phyloP scores from a whole-genome alignment of 37 sponge, comb jelly and placozoan species.

The Beroe forskalii region DNA sequence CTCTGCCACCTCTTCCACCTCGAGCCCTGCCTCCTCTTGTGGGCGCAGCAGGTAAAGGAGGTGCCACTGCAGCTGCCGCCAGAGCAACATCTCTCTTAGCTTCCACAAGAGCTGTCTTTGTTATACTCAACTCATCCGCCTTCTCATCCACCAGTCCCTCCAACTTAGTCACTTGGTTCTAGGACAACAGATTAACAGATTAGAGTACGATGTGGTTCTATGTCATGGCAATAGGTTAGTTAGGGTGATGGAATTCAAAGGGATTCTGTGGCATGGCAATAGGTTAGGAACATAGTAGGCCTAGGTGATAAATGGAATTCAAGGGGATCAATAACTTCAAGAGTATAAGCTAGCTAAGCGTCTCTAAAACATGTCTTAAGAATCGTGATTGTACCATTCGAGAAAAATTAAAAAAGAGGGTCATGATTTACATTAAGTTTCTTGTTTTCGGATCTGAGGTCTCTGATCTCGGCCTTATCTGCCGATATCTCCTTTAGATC shows the following conservation, averaged over 20 bases:
- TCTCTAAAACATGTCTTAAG: too few relatives aligned
- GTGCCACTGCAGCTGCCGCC: neutral
- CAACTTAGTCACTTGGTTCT: constrained; percentile 21
- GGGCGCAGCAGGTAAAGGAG: neutral
- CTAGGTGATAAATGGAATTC: too few relatives aligned
- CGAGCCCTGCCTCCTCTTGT: neutral
- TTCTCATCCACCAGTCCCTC: neutral
- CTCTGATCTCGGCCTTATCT: constrained; percentile 24
- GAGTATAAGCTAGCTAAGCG: too few relatives aligned
- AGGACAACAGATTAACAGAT: neutral
- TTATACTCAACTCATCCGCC: neutral
- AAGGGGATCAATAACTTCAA: too few relatives aligned
- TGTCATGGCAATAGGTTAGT: neutral
- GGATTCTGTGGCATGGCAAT: too few relatives aligned
- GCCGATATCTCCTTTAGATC: neutral
- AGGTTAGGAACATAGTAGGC: too few relatives aligned
- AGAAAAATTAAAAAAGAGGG: too few relatives aligned
- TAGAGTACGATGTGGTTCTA: neutral
- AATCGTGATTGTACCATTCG: too few relatives aligned
- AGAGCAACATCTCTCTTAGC: neutral
- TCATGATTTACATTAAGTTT: constrained; percentile 6
- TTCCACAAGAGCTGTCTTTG: constrained; percentile 29
- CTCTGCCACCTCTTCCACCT: neutral
- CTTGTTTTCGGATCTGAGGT: constrained; percentile 14
- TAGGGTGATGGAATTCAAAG: too few relatives aligned